Percentiles rank a stretch among this genome's conserved stretches.
Evolutionary conservation across 2,888 invertebrate genomes (phyloP).

Genomic region (Aspidiotus destructor): DNA sequence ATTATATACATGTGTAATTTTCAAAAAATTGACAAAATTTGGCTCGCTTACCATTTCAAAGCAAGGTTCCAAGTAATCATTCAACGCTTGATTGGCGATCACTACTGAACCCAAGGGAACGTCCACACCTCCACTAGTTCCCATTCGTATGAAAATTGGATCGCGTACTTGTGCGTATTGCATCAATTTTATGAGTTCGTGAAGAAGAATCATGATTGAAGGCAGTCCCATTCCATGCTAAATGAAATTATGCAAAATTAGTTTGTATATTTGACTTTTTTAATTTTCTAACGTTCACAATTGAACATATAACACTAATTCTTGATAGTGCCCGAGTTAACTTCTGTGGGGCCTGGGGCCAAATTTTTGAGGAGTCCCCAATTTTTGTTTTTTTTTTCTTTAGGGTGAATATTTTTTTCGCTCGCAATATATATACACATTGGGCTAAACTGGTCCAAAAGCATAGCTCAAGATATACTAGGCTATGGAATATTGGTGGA

Average conservation of each 20-base stretch:
- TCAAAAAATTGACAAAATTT: not conserved
- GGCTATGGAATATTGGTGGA: too few relatives aligned
- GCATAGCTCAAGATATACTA: too few relatives aligned
- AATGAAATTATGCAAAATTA: slow-evolving; percentile 37
- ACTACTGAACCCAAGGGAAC: slow-evolving; percentile 87
- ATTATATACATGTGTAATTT: too few relatives aligned
- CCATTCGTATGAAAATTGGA: slow-evolving; percentile 84
- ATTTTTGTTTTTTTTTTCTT: too few relatives aligned
- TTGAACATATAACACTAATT: too few relatives aligned
- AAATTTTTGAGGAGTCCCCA: too few relatives aligned
- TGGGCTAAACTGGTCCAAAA: too few relatives aligned
- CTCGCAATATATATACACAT: too few relatives aligned
- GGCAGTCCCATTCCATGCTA: slow-evolving; percentile 98
- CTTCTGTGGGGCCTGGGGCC: too few relatives aligned
- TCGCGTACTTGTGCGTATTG: slow-evolving; percentile 79
- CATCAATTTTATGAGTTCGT: slow-evolving; percentile 94
- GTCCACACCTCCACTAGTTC: slow-evolving; percentile 88
- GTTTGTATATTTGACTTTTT: not conserved
- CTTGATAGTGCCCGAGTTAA: too few relatives aligned
- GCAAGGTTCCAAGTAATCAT: slow-evolving; percentile 69
- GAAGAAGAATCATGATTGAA: slow-evolving; percentile 87
- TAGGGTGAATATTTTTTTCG: too few relatives aligned
- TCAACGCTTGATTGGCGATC: slow-evolving; percentile 83
- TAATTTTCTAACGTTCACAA: not conserved
- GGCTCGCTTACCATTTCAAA: slow-evolving; percentile 64